These are phyloP conservation scores for Allygus modestus DNA, from an alignment of 2,888 invertebrate genomes.

Conservation along the genomic window DNA sequence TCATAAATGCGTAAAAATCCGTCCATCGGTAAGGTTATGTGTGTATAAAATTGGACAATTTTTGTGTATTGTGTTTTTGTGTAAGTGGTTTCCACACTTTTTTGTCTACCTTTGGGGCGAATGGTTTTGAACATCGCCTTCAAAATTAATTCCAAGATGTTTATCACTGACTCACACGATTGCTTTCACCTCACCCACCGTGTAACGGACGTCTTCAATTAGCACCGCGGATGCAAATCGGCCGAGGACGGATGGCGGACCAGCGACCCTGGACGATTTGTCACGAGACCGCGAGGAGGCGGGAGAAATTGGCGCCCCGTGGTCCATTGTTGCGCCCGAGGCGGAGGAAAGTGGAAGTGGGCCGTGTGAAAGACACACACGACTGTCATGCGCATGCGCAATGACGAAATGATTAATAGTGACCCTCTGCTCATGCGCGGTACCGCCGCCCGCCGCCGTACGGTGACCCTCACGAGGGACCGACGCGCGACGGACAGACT, in stretches of 20 bases:
- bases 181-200: constrained; percentile 30
- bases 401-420: constrained; percentile 61
- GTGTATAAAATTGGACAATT: too few relatives aligned
- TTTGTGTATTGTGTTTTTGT: too few relatives aligned
- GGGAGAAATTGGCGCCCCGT: constrained; percentile 54
- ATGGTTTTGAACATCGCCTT: too few relatives aligned
- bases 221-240: constrained; percentile 28
- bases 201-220: not conserved
- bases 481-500: not conserved
- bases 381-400: constrained; percentile 40
- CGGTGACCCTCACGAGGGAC: too few relatives aligned
- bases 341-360: constrained; percentile 31
- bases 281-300: constrained; percentile 36
- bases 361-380: constrained; percentile 58
- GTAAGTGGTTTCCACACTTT: too few relatives aligned
- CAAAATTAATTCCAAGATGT: too few relatives aligned
- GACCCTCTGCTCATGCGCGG: not conserved
- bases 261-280: constrained; percentile 51
- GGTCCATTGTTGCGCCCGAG: constrained; percentile 32
- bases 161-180: too few relatives aligned
- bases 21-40: too few relatives aligned
- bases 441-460: not conserved
- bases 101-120: too few relatives aligned
- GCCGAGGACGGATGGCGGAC: constrained; percentile 14
- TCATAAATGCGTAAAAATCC: too few relatives aligned